Conservation (phyloP, 2,888 invertebrate species). For the Orthosia gothica region DNA sequence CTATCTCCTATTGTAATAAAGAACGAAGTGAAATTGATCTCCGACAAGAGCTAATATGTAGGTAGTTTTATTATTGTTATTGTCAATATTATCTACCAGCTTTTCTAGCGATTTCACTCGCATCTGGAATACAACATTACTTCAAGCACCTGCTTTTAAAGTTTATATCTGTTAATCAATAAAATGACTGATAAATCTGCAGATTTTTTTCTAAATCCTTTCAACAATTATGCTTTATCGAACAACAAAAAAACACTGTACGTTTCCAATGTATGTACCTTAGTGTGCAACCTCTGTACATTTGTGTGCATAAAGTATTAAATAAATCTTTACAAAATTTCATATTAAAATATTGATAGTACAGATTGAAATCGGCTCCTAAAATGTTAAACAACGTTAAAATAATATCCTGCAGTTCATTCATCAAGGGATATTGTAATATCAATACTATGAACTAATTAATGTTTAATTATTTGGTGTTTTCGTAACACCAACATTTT, state of each 20-base stretch:
- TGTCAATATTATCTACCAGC: not conserved
- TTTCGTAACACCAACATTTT: too few species aligned
- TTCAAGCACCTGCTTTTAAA: not conserved
- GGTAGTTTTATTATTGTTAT: not conserved
- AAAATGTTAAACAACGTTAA: not conserved
- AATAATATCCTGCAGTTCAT: not conserved
- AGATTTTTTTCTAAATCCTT: too few species aligned
- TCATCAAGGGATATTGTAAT: not conserved
- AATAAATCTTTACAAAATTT: not conserved
- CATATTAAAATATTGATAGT: not conserved
- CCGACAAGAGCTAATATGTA: not conserved
- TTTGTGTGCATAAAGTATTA: not conserved
- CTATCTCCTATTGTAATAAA: not conserved
- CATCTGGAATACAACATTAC: not conserved
- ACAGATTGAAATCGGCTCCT: not conserved
- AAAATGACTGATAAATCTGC: not conserved
- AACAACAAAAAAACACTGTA: not conserved
- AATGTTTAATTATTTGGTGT: too few species aligned
- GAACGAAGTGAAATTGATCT: constrained; percentile 10
- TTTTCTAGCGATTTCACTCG: not conserved
- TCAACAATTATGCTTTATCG: not conserved
- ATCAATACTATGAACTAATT: constrained; percentile 1
- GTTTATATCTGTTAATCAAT: not conserved
- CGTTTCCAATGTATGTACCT: too few species aligned
- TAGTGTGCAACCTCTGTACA: too few species aligned